A percentile compares a stretch with the other conserved stretches of the same genome.
Evolutionary conservation across 1,140 invertebrate genomes (phyloP).

Genomic region (Adelges cooleyi): DNA sequence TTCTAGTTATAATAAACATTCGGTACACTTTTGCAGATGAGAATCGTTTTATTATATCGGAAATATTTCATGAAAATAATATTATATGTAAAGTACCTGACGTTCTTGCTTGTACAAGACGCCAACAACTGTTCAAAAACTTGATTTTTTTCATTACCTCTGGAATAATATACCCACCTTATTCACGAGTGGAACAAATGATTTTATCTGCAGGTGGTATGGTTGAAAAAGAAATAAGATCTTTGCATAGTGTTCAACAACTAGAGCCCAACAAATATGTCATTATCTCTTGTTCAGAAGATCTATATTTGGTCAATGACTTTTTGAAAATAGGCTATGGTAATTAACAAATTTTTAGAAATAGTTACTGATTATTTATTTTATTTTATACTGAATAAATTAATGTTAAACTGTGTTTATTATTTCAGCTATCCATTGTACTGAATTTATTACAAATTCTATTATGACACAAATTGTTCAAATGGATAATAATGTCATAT

Average conservation of each 20-base stretch:
- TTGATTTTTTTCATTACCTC: constrained; percentile 81
- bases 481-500: background rate
- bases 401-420: no score
- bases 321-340: constrained; percentile 54
- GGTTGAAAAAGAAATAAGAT: constrained; percentile 62
- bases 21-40: constrained; percentile 46
- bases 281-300: constrained; percentile 69
- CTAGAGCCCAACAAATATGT: constrained; percentile 55
- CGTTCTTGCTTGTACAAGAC: constrained; percentile 49
- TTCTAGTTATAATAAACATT: background rate
- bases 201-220: constrained; percentile 75
- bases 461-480: background rate
- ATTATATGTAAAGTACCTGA: constrained; percentile 61
- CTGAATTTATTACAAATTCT: background rate
- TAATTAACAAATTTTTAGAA: constrained; percentile 40
- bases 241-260: constrained; percentile 60
- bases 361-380: no score
- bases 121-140: constrained; percentile 44
- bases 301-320: constrained; percentile 72
- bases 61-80: constrained; percentile 62
- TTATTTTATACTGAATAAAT: no score
- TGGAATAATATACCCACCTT: constrained; percentile 58
- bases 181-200: constrained; percentile 56
- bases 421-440: background rate
- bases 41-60: constrained; percentile 52